Conservation (phyloP, 2,888 invertebrate genomes). For the Argyresthia goedartella region DNA sequence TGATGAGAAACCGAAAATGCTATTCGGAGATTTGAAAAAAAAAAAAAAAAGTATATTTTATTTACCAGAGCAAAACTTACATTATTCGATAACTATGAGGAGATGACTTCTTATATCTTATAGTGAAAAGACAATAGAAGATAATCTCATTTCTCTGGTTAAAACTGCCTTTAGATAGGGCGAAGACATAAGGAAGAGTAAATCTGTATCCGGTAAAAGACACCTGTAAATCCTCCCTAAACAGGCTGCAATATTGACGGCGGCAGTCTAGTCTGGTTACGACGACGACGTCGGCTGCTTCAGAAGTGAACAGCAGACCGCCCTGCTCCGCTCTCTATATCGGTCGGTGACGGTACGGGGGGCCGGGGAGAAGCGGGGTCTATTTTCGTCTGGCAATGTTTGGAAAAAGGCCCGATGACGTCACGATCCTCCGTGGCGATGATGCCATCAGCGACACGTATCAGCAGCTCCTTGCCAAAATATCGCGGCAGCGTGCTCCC, state of each 20-base stretch:
- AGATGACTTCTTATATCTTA: too few relatives aligned
- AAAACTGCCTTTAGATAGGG: too few relatives aligned
- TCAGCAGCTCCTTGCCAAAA: slow-evolving; percentile 47
- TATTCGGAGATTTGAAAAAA: too few relatives aligned
- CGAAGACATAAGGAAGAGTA: too few relatives aligned
- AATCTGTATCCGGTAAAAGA: too few relatives aligned
- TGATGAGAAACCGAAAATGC: background rate
- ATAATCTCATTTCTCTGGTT: background rate
- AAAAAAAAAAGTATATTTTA: too few relatives aligned
- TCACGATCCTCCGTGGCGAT: slow-evolving; percentile 65
- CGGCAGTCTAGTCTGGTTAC: too few relatives aligned
- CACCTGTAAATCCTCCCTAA: too few relatives aligned
- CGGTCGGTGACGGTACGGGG: slow-evolving; percentile 51
- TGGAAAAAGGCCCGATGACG: slow-evolving; percentile 67
- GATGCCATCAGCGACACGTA: slow-evolving; percentile 68
- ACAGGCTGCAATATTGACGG: too few relatives aligned
- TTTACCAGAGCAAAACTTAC: too few relatives aligned
- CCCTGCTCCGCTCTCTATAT: slow-evolving; percentile 47
- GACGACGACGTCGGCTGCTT: too few relatives aligned
- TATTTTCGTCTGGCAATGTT: slow-evolving; percentile 71
- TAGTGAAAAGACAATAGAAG: background rate
- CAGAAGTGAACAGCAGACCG: slow-evolving; percentile 17
- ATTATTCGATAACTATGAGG: too few relatives aligned
- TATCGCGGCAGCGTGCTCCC: slow-evolving; percentile 46
- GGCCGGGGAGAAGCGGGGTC: slow-evolving; percentile 44